phyloP scores from a whole-genome alignment of 2,113 vertebrate species.

The Pelvicachromis taeniatus region DNA sequence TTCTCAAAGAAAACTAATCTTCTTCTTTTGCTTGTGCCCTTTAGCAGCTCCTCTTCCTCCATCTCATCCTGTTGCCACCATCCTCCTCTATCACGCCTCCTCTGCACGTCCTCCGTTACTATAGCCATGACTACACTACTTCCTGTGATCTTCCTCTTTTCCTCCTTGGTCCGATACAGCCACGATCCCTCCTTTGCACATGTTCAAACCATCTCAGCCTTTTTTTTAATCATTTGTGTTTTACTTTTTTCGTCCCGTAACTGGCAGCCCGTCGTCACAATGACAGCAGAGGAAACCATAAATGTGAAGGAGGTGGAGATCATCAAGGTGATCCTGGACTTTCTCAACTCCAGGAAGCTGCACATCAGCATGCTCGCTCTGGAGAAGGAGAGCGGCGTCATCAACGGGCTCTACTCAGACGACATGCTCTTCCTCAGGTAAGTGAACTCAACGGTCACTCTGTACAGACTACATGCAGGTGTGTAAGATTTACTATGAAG shows the following conservation, averaged over 20 bases:
- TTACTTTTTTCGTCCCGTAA: neutral
- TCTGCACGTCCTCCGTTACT: neutral
- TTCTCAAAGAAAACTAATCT: neutral
- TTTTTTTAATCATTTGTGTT: neutral
- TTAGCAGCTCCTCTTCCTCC: neutral
- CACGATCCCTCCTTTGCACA: neutral
- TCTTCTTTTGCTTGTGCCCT: neutral
- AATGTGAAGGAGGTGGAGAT: constrained; percentile 98
- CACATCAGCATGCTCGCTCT: constrained; percentile 98
- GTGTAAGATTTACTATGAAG: neutral
- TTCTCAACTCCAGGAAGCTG: constrained; percentile 92
- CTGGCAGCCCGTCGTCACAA: constrained; percentile 72
- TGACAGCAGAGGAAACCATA: constrained; percentile 98
- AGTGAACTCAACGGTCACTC: neutral
- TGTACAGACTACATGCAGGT: neutral
- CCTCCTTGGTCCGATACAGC: neutral
- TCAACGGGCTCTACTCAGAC: constrained; percentile 97
- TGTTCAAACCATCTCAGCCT: neutral
- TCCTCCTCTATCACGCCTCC: neutral
- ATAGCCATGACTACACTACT: neutral
- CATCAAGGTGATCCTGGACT: constrained; percentile 95
- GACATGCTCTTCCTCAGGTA: constrained; percentile 99
- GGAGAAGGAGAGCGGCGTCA: constrained; percentile 97
- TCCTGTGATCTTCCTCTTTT: neutral
- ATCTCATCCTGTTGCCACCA: neutral